Conservation (phyloP, 2,797 vertebrate genomes). For the Gymnoscopelus braueri region DNA sequence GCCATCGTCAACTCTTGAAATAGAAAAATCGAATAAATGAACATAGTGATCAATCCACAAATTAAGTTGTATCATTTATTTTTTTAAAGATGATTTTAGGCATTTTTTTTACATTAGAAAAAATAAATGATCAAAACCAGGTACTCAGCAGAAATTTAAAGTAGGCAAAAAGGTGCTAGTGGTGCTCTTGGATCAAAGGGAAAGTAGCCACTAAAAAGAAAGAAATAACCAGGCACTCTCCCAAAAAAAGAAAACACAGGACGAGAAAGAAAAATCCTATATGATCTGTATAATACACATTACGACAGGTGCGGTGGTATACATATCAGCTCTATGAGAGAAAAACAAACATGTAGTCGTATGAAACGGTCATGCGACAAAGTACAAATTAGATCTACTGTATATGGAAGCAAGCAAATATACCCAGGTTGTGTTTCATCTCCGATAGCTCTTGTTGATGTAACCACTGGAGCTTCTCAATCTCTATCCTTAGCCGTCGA, state of each 20-base stretch:
- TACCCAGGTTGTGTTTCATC: conserved; percentile 98
- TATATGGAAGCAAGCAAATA: conserved; percentile 13
- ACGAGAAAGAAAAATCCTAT: not conserved
- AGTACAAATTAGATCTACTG: not conserved
- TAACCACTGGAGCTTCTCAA: conserved; percentile 97
- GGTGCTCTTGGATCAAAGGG: no score
- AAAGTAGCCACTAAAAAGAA: no score
- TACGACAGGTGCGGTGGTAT: not conserved
- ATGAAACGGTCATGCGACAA: not conserved
- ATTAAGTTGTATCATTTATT: no score
- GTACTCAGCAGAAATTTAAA: not conserved
- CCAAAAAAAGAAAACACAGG: not conserved
- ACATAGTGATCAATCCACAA: not conserved
- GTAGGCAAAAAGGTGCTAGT: not conserved
- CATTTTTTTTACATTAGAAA: no score
- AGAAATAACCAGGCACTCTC: not conserved
- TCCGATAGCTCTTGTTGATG: conserved; percentile 97
- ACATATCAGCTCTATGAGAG: not conserved
- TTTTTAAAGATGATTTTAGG: no score
- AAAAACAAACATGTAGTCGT: not conserved
- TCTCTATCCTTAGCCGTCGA: conserved; percentile 94
- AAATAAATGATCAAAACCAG: no score
- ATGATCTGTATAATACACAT: not conserved
- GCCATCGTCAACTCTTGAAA: conserved; percentile 95
- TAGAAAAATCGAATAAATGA: not conserved